Base-by-base conservation (phyloP, 1,140 invertebrate genomes). In the Microplitis mediator region DNA sequence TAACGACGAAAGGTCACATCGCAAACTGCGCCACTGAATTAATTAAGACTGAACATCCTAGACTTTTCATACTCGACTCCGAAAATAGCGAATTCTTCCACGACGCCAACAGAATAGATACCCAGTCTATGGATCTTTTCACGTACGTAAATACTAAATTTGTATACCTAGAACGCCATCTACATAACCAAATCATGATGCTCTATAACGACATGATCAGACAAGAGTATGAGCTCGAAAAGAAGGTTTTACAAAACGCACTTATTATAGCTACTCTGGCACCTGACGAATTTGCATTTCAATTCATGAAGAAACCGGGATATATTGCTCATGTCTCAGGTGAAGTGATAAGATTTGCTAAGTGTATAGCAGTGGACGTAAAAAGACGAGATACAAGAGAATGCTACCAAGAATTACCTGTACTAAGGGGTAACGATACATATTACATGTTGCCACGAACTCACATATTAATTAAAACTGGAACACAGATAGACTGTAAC, bases 251-350 rank as follows among this genome's bases (percentile, higher is more conserved):
- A 23, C 23, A 23, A 23, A 23, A 23, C 2, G 23, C 23, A 23
- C 23, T 23, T 75, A 4, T 34, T 77, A 50, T 72, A 9, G 73
- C 78, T 3, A 14, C 63, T 0, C 11, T 62, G 3, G 61, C 71
- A 13, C 78, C 78, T 0, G 77, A 76, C 14, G 72, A 78, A 52
- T 80, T 81, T 52, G 77, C 78, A 0, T 77, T 63, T 14, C 67
- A 54, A 0, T 16, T 77, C 4, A 80, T 80, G 78, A 77, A 76
- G 68, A 67, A 45, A 45, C 69, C 71, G 2, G 80, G 78, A 0
- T 78, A 78, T 31, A 77, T 76, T 66, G 79, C 79, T 0, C 35
- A 75, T 1, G 34, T 73, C 0, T 58, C 77, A 0, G 78, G 78
- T 8, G 80, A 81, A 71, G 75, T 77, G 0, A 69, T 77, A 1